Conservation (phyloP, 2,888 invertebrate species). For the Camponotus fellah region DNA sequence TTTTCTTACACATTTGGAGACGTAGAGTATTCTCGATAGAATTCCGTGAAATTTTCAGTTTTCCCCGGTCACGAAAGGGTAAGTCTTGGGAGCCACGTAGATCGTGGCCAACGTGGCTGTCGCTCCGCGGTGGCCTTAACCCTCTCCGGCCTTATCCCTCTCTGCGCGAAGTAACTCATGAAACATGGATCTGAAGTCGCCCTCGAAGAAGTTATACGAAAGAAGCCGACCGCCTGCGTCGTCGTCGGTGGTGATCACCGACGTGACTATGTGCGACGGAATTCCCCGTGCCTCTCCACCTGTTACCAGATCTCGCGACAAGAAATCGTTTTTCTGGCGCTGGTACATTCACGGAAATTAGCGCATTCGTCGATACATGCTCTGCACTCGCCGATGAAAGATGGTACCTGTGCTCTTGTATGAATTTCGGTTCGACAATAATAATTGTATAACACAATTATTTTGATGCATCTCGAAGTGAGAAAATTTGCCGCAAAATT, state of each 20-base stretch:
- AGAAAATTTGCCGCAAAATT: background rate
- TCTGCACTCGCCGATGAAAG: constrained; percentile 28
- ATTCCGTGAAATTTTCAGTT: constrained; percentile 23
- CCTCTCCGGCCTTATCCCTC: constrained; percentile 58
- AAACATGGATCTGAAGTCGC: constrained; percentile 79
- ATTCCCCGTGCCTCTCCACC: constrained; percentile 29
- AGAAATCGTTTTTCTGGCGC: constrained; percentile 72
- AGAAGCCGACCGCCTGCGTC: constrained; percentile 72
- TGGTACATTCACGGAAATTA: constrained; percentile 77
- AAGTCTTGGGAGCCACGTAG: constrained; percentile 8
- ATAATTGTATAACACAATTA: background rate
- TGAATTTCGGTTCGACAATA: background rate
- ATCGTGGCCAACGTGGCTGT: constrained; percentile 43
- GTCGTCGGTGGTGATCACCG: constrained; percentile 66
- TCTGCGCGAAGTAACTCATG: constrained; percentile 74
- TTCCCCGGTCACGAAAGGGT: constrained; percentile 10
- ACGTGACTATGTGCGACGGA: constrained; percentile 38
- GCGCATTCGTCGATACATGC: constrained; percentile 65
- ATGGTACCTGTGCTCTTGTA: background rate
- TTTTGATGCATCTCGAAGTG: background rate
- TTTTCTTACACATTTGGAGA: background rate
- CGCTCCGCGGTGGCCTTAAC: constrained; percentile 64
- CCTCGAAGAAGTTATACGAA: constrained; percentile 72
- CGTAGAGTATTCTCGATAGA: background rate
- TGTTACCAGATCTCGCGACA: constrained; percentile 50